Base-by-base conservation (phyloP, 2,797 vertebrate genomes). In the Perodicticus potto region DNA sequence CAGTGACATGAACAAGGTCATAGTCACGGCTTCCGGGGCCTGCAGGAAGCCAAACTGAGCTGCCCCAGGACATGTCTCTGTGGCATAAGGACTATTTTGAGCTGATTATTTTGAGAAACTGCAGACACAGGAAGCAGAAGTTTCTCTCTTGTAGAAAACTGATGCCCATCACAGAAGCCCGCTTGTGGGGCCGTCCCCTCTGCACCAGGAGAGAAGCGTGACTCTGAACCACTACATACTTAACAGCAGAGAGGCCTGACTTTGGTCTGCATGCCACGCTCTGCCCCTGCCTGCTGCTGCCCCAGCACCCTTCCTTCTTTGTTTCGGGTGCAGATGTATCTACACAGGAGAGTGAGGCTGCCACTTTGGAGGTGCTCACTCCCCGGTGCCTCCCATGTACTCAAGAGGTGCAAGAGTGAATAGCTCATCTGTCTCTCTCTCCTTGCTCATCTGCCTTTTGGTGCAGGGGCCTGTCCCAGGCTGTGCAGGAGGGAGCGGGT, bases 341-440 rank as follows among this genome's bases (percentile, higher is more conserved):
- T 59, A 17, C 9, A 3, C 14, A 8, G 3, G 25, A 59, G 14
- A 23, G 1, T 8, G 40, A 25, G 17, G 78, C 78, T 25, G 2
- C 78, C 7, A 22, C 70, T 72, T 20, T 40, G 69, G 23, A 10
- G 23, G 4, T 5, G 22, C 69, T 40, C 69, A 22, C 6, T 37
- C 13, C 23, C n/a, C 0, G 13, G 4, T 34, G 10, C 3, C 34
- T 7, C 34, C 8, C 2, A 13, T 5, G 78, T 0, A 29, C 5
- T 27, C 25, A 2, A 0, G 16, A 29, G 57, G 78, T 3, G 40
- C 14, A 11, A 0, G 7, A 11, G 37, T 6, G 4, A 81, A 40
- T 16, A 27, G 9, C n/a, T n/a, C 11, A 32, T 55, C 22, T 16
- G 34, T 19, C 27, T 61, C 25, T 16, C 77, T 43, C 34, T 45